These are phyloP conservation scores for Paratrypauchen microcephalus DNA, from an alignment of 2,797 vertebrate species.

Conservation along the genomic window DNA sequence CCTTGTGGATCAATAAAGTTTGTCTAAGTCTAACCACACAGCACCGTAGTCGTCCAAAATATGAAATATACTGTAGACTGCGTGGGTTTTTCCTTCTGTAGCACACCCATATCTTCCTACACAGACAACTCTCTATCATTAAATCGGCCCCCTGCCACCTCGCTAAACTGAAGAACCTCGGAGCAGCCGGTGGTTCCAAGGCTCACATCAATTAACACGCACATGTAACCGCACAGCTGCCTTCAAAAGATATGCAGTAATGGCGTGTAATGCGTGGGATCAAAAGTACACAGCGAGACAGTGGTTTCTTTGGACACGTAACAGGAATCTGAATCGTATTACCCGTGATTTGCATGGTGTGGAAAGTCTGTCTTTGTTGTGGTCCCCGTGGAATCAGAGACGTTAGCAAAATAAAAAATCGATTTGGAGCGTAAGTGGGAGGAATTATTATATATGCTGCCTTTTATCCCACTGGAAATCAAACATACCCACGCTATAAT, in stretches of 20 bases:
- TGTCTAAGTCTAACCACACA: too few relatives aligned
- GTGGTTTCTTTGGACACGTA: neutral
- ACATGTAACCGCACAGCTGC: neutral
- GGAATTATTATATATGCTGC: neutral
- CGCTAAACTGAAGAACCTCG: neutral
- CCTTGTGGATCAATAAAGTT: too few relatives aligned
- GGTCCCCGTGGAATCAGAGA: neutral
- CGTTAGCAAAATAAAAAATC: neutral
- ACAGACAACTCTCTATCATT: neutral
- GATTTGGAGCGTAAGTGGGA: neutral
- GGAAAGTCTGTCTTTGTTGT: neutral
- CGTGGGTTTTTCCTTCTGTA: neutral
- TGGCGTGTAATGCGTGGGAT: slow-evolving; percentile 3
- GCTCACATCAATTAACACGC: neutral
- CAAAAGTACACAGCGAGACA: neutral
- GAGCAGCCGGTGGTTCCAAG: neutral
- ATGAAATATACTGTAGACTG: neutral
- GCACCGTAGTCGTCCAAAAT: neutral
- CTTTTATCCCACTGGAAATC: neutral
- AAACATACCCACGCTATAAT: neutral
- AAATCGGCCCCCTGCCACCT: slow-evolving; percentile 2
- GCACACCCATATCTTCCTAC: neutral
- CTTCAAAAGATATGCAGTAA: neutral
- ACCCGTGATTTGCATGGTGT: neutral
- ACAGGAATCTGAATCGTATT: neutral